Conservation (phyloP, 35 echinoderm and acorn worm genomes). For the Apostichopus parvimensis region DNA sequence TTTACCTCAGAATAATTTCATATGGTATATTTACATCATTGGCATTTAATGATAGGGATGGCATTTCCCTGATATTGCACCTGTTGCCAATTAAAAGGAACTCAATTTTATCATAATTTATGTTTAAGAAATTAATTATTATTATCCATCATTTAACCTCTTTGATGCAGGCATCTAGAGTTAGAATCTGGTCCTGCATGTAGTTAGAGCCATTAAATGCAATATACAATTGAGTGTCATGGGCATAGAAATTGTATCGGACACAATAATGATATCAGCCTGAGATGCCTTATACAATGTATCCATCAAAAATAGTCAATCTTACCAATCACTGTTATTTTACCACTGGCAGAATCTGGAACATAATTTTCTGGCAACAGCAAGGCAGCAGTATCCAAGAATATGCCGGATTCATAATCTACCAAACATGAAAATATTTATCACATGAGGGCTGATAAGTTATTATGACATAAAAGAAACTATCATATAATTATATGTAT, state of each 20-base stretch:
- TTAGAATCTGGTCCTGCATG: background rate
- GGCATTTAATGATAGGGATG: background rate
- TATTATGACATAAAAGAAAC: no score
- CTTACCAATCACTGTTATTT: slow-evolving; percentile 26
- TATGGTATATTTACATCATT: slow-evolving; percentile 13
- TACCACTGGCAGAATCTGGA: slow-evolving; percentile 23
- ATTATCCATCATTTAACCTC: background rate
- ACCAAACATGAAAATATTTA: background rate
- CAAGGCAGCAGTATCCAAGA: slow-evolving; percentile 10
- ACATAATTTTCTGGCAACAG: slow-evolving; percentile 5
- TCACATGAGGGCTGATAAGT: background rate
- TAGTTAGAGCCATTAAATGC: background rate
- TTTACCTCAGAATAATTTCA: background rate
- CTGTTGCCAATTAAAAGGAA: slow-evolving; percentile 6
- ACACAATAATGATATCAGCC: slow-evolving; percentile 24
- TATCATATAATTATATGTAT: no score
- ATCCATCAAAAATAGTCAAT: background rate
- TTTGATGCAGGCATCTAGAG: background rate
- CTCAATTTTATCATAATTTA: slow-evolving; percentile 1
- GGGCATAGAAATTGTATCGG: slow-evolving; percentile 2
- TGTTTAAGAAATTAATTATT: background rate
- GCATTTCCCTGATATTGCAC: background rate
- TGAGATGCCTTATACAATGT: background rate
- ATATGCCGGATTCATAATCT: slow-evolving; percentile 10
- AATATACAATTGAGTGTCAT: background rate